Base-by-base conservation (phyloP, 2,888 invertebrate species). In the Ectropis crepuscularia region DNA sequence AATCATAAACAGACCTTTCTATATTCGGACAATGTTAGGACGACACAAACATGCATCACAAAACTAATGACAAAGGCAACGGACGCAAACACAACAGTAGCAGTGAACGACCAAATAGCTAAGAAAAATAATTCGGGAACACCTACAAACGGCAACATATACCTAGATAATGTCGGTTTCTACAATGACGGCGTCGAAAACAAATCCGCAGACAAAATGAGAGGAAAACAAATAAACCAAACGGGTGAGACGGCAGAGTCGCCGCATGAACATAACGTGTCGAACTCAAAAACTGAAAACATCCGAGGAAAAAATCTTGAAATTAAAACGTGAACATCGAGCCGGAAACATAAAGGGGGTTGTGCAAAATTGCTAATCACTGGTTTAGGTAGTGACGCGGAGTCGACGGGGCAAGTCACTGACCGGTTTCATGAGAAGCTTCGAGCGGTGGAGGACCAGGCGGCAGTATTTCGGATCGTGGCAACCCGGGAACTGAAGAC, bases 371-470 rank as follows among this genome's bases (percentile, higher is more conserved):
- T 84, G 84, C 81, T 73, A 67, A 76, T 76, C 78, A 75, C 76
- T 80, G 74, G 74, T 76, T 77, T 71, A 73, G 76, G 79, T 74
- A 73, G 82, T 82, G 84, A 78, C 75, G 71, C 72, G 74, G 65
- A 72, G 65, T 71, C 74, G 74, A 70, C 68, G 72, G 71, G 77
- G 75, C 76, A 76, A 81, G 82, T 79, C 92, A 95, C 96, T 97
- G 97, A 99, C 98, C 98, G 98, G 97, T 95, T 96, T 96, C 94
- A 99, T 96, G 93, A 98, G 96, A 94, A 97, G 97, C 93, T 97
- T 97, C 94, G 98, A 99, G 94, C 98, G 96, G 93, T 98, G 98
- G 94, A 98, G 95, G 93, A 99, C 97, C 95, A 97, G 97, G 91
- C 97, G 97, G 95, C 98, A 97, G 95, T 97, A 98, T 94, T 96